A percentile compares a stretch with the other conserved stretches of the same genome.
These are phyloP conservation scores for Actinia tenebrosa DNA, from an alignment of 64 coral and sea anemone species.

Conservation along the genomic window DNA sequence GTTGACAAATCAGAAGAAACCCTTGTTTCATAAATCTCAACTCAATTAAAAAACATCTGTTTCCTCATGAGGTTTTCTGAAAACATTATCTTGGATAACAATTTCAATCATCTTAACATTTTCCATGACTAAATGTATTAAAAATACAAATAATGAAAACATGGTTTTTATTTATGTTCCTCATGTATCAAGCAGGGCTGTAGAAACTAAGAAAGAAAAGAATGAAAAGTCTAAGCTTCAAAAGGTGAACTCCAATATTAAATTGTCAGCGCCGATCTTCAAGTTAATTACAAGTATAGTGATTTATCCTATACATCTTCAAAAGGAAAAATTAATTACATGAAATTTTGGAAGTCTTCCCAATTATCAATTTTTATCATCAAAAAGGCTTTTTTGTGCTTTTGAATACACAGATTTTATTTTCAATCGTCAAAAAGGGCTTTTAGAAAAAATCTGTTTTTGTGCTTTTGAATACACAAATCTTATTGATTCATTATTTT, in stretches of 20 bases:
- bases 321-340: neutral
- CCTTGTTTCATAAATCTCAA: neutral
- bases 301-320: neutral
- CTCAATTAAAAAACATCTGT: conserved; percentile 5
- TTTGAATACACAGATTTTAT: neutral
- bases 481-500: neutral
- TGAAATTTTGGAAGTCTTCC: neutral
- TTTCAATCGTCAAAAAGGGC: neutral
- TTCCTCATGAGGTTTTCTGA: neutral
- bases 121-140: neutral
- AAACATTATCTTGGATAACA: neutral
- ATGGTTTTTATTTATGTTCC: too few relatives aligned
- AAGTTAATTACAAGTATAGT: too few relatives aligned
- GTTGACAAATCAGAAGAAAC: neutral
- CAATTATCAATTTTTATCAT: neutral
- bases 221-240: neutral
- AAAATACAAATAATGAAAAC: too few relatives aligned
- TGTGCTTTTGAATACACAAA: neutral
- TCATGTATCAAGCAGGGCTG: too few relatives aligned
- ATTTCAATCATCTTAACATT: neutral
- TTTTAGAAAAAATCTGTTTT: neutral
- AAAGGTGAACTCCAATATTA: neutral
- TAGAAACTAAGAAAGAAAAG: neutral
- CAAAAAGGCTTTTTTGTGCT: neutral
- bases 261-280: neutral